A percentile compares a stretch with the other conserved stretches of the same genome.
Conservation (phyloP, 23 tunicate species). For the Styela clava region DNA sequence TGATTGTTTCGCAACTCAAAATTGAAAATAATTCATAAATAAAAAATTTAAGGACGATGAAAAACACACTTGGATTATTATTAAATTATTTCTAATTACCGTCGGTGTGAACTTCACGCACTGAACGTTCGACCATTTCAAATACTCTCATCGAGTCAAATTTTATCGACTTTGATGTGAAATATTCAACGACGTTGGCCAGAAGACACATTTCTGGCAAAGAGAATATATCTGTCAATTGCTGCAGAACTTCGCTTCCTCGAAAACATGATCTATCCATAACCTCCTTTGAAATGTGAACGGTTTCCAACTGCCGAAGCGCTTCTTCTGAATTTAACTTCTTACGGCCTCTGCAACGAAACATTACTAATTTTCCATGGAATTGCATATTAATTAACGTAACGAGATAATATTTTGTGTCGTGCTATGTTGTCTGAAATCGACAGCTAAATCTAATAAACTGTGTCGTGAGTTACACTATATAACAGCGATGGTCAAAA, state of each 20-base stretch:
- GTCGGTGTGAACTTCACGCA: conserved; percentile 57
- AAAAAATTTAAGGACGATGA: too few species aligned
- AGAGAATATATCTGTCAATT: conserved; percentile 82
- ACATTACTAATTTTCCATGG: background rate
- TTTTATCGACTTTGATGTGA: conserved; percentile 35
- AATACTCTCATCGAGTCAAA: conserved; percentile 76
- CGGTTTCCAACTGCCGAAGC: background rate
- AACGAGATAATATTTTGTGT: too few species aligned
- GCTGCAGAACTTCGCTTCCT: conserved; percentile 58
- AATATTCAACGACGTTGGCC: conserved; percentile 81
- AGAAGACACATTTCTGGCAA: conserved; percentile 94
- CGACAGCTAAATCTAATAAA: too few species aligned
- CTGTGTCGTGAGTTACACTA: too few species aligned
- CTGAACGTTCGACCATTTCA: conserved; percentile 69
- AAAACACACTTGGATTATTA: too few species aligned
- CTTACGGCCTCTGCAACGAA: conserved; percentile 12
- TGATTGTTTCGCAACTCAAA: too few species aligned
- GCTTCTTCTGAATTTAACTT: conserved; percentile 1
- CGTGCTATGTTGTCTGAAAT: too few species aligned
- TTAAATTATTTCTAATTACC: too few species aligned
- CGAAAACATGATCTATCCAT: conserved; percentile 64
- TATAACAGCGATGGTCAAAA: too few species aligned
- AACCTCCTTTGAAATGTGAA: conserved; percentile 77
- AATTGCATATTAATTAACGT: too few species aligned
- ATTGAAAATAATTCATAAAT: too few species aligned